phyloP scores from a whole-genome alignment of 2,888 invertebrate species.

The Drosophila longiperda region DNA sequence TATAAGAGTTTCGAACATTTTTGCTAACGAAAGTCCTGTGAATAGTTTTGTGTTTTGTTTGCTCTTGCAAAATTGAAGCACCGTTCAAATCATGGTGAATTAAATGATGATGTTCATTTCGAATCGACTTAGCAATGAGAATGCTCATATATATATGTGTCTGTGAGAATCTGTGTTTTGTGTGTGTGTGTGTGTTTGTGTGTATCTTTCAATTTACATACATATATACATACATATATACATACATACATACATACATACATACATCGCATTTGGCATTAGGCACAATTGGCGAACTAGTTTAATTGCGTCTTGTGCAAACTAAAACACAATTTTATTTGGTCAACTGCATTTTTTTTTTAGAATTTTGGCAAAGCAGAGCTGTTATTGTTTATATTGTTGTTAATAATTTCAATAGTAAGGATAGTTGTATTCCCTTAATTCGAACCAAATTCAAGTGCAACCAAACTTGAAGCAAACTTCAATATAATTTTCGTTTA shows the following conservation, averaged over 20 bases:
- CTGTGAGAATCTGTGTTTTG: constrained; percentile 14
- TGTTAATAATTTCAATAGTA: background rate
- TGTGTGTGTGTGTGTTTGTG: constrained; percentile 19
- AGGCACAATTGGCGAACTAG: background rate
- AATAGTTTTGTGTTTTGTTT: constrained; percentile 22
- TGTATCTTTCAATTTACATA: constrained; percentile 35
- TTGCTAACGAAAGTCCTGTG: constrained; percentile 57
- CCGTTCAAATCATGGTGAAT: constrained; percentile 60
- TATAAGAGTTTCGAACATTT: constrained; percentile 6
- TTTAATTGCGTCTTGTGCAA: background rate
- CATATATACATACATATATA: constrained; percentile 29
- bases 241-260: constrained; percentile 22
- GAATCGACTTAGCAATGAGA: constrained; percentile 77
- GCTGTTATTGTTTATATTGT: no score
- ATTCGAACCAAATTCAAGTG: background rate
- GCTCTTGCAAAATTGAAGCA: constrained; percentile 42
- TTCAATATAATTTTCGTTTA: background rate
- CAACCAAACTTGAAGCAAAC: no score
- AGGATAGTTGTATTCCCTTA: background rate
- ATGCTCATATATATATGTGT: constrained; percentile 68
- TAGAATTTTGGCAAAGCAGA: background rate
- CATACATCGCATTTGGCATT: background rate
- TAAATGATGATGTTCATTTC: constrained; percentile 52
- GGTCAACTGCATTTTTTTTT: background rate
- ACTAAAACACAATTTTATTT: background rate